phyloP scores from a whole-genome alignment of 35 echinoderm and acorn worm species.

The Heliocidaris tuberculata region DNA sequence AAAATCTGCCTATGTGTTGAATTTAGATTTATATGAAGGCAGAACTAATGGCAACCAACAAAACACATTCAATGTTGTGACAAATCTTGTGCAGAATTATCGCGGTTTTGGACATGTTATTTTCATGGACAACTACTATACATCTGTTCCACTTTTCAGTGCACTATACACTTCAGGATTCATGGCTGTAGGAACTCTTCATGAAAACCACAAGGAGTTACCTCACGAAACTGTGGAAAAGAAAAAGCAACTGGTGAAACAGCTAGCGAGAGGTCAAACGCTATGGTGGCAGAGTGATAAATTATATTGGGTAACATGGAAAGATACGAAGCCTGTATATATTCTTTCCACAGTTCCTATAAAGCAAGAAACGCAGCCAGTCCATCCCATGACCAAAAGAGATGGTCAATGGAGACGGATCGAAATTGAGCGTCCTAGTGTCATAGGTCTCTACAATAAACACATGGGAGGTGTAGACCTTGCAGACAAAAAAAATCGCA shows the following conservation, averaged over 20 bases:
- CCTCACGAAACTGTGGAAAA: neutral
- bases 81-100: neutral
- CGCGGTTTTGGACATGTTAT: neutral
- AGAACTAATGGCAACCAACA: neutral
- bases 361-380: neutral
- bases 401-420: neutral
- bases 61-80: neutral
- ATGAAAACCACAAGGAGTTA: neutral
- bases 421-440: neutral
- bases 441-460: conserved; percentile 12
- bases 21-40: neutral
- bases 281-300: neutral
- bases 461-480: neutral
- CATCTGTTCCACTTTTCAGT: neutral
- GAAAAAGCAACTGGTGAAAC: neutral
- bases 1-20: neutral
- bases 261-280: neutral
- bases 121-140: neutral
- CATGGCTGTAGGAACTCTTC: neutral
- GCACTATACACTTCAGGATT: neutral
- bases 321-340: neutral
- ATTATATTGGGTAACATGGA: neutral
- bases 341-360: neutral
- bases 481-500: neutral
- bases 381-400: neutral